Conservation (phyloP, 2,113 vertebrate species). For the Callaeas wilsoni region DNA sequence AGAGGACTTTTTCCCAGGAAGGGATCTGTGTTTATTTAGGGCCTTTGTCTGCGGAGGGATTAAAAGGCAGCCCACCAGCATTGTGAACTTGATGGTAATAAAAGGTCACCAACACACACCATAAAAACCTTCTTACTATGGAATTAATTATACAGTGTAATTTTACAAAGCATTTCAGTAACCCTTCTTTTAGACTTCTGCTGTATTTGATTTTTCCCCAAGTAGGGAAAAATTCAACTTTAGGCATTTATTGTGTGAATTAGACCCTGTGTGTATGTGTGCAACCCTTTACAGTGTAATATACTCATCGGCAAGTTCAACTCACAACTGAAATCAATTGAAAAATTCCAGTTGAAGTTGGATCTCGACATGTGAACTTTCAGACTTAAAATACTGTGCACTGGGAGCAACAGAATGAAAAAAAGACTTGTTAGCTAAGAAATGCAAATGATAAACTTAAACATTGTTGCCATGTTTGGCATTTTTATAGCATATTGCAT, state of each 20-base stretch:
- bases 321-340: slow-evolving; percentile 10
- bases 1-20: slow-evolving; percentile 85
- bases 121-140: slow-evolving; percentile 84
- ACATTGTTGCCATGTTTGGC: not conserved
- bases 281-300: not conserved
- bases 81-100: slow-evolving; percentile 84
- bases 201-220: slow-evolving; percentile 58
- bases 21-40: slow-evolving; percentile 86
- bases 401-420: not conserved
- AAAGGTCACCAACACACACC: slow-evolving; percentile 82
- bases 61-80: slow-evolving; percentile 85
- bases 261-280: not conserved
- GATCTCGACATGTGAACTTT: not conserved
- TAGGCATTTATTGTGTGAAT: not conserved
- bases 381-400: not conserved
- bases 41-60: slow-evolving; percentile 84
- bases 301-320: slow-evolving; percentile 23
- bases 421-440: not conserved
- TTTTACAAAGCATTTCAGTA: slow-evolving; percentile 78
- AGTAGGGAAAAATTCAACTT: slow-evolving; percentile 19
- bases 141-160: slow-evolving; percentile 86
- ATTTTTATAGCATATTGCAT: slow-evolving; percentile 3
- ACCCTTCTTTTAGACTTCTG: slow-evolving; percentile 52
- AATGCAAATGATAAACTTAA: not conserved
- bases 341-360: not conserved